Evolutionary conservation across 30 jellyfish, hydroid and myxozoan species (phyloP).

Genomic region (Hydra vulgaris): DNA sequence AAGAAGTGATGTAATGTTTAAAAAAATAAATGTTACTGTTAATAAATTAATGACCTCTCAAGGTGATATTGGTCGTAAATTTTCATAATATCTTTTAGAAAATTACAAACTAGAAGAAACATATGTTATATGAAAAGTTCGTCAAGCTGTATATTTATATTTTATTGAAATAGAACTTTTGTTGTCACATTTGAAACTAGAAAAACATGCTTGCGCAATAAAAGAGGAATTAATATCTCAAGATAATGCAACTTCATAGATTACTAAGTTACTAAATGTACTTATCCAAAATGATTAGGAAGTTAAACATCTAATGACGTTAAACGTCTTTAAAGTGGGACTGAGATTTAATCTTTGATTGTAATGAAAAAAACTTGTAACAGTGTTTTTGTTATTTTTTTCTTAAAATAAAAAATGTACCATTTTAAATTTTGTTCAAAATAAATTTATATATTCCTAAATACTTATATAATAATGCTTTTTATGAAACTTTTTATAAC

Average conservation of each 20-base stretch:
- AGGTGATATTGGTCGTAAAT: not conserved
- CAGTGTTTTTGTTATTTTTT: not conserved
- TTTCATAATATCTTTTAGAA: not conserved
- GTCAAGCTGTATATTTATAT: not conserved
- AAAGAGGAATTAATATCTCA: not conserved
- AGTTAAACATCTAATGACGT: no score
- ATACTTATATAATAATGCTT: not conserved
- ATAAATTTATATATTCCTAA: not conserved
- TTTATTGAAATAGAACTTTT: not conserved
- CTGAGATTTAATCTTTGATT: not conserved
- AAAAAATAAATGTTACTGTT: not conserved
- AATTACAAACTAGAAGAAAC: not conserved
- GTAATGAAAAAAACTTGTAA: not conserved
- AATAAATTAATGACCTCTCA: not conserved
- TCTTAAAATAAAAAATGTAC: not conserved
- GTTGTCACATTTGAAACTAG: not conserved
- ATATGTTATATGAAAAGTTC: not conserved
- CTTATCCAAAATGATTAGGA: not conserved
- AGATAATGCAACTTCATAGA: not conserved
- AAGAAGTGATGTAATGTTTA: not conserved
- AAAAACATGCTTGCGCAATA: not conserved
- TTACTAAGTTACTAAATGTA: not conserved
- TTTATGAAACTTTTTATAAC: not conserved
- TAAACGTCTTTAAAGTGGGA: not conserved
- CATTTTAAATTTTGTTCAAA: not conserved